Conservation (phyloP, 2,113 vertebrate species). For the Coreoperca whiteheadi region DNA sequence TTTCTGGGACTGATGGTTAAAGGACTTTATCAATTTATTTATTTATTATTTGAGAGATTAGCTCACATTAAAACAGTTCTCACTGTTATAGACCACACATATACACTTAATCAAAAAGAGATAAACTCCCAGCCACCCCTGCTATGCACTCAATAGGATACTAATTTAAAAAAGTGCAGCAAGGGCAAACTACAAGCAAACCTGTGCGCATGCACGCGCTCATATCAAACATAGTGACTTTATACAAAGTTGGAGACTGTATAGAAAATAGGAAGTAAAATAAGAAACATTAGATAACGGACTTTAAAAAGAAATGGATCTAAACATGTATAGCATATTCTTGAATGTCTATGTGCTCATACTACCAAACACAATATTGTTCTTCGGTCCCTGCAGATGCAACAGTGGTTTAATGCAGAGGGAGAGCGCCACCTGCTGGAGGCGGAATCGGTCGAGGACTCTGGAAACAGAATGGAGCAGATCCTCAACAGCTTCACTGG, state of each 20-base stretch:
- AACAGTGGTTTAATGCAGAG: conserved; percentile 88
- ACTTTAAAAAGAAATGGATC: not conserved
- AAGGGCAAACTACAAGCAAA: no score
- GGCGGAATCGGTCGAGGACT: conserved; percentile 80
- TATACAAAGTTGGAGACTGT: not conserved
- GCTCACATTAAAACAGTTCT: no score
- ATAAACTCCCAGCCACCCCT: no score
- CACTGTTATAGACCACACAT: no score
- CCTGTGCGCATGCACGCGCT: not conserved
- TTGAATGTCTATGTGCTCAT: not conserved
- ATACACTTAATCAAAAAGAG: no score
- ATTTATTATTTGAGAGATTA: no score
- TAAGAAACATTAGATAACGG: not conserved
- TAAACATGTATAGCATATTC: not conserved
- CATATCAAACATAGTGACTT: not conserved
- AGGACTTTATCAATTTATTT: no score
- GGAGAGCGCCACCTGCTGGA: conserved; percentile 84
- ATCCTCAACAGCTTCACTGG: conserved; percentile 81
- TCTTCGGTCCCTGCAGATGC: conserved; percentile 83
- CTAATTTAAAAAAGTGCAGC: no score
- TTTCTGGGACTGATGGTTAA: not conserved
- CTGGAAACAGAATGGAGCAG: conserved; percentile 79
- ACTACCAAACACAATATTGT: not conserved
- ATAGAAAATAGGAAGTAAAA: not conserved
- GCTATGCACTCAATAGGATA: no score